Base-by-base conservation (phyloP, 2,797 vertebrate genomes). In the Fundulus diaphanus region DNA sequence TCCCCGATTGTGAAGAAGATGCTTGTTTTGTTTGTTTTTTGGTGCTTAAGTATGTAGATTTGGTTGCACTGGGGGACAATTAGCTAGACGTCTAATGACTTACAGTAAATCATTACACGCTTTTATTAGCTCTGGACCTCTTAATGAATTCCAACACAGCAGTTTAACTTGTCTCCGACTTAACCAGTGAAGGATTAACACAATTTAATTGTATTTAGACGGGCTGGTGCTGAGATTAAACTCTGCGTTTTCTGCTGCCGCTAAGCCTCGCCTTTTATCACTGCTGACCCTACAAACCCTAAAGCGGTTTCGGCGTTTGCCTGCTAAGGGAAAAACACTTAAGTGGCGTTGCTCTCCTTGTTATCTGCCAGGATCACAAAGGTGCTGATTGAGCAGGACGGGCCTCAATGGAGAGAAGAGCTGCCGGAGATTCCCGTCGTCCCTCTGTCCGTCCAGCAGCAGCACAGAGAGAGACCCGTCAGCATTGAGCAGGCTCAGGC, bases 331-430 rank as follows among this genome's bases (percentile, higher is more conserved):
- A 37, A 57, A n/a, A 27, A 66, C 37, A 20, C 48, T 40, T 54
- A 15, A 24, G 0, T 18, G 24, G 48, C 37, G 27, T 48, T 33
- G 2, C 52, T 80, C 33, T 72, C 5, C 69, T 24, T 78, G 69
- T 74, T 37, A 70, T 40, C 52, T 67, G 2, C 37, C 80, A 99
- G 98, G 91, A 97, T 99, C 95, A 97, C 97, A 3, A 97, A 94
- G 93, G 93, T 96, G 90, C 94, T 99, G 86, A 97, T 98, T 3
- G 96, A 97, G 49, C 92, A 96, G 84, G 97, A 99, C 82, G 98
- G 97, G 15, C 93, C 96, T 3, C 89, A 85, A 6, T 99, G 98
- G 98, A 94, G 97, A 70, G 96, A 97, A 82, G 96, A 97, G 42
- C 92, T 99, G 42, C 93, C 97, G 0, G 94, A 95, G 68, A 97